A percentile compares a stretch with the other conserved stretches of the same genome.
Conservation (phyloP, 2,113 vertebrate species). For the Gadus chalcogrammus region DNA sequence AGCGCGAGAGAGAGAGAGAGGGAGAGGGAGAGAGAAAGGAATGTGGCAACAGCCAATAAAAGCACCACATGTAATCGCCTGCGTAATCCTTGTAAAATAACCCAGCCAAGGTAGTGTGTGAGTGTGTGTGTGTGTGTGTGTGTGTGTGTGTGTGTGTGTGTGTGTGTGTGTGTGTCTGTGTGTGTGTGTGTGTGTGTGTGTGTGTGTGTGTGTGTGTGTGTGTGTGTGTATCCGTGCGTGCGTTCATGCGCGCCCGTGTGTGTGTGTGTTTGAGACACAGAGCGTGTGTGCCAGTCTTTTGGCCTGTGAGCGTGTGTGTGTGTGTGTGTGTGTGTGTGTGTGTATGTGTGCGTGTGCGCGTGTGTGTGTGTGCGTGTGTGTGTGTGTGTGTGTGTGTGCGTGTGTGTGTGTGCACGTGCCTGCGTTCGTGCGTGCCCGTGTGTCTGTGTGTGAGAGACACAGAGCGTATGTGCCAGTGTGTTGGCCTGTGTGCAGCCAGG, state of each 20-base stretch:
- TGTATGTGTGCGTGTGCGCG: too few relatives aligned
- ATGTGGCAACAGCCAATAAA: constrained; percentile 66
- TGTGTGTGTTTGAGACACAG: too few relatives aligned
- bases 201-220: background rate
- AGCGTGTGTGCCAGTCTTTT: constrained; percentile 2
- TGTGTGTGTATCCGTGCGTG: background rate
- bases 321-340: too few relatives aligned
- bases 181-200: background rate
- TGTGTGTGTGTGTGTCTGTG: background rate
- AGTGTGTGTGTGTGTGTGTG: constrained; percentile 5
- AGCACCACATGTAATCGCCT: constrained; percentile 55
- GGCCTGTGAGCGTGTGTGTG: constrained; percentile 4
- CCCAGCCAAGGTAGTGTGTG: constrained; percentile 35
- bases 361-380: background rate
- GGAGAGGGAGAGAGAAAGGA: constrained; percentile 43
- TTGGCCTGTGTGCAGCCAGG: background rate
- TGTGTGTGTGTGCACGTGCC: too few relatives aligned
- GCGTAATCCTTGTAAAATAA: constrained; percentile 67
- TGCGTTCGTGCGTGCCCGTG: too few relatives aligned
- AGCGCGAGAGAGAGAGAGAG: constrained; percentile 21
- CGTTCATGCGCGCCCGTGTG: too few relatives aligned
- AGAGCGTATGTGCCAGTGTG: background rate
- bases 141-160: constrained; percentile 2
- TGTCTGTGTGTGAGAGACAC: too few relatives aligned
- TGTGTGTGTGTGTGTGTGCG: too few relatives aligned